Percentiles rank a stretch among this genome's conserved stretches.
phyloP scores from a whole-genome alignment of 2,797 vertebrate species.

The Orientallactaga sibirica region DNA sequence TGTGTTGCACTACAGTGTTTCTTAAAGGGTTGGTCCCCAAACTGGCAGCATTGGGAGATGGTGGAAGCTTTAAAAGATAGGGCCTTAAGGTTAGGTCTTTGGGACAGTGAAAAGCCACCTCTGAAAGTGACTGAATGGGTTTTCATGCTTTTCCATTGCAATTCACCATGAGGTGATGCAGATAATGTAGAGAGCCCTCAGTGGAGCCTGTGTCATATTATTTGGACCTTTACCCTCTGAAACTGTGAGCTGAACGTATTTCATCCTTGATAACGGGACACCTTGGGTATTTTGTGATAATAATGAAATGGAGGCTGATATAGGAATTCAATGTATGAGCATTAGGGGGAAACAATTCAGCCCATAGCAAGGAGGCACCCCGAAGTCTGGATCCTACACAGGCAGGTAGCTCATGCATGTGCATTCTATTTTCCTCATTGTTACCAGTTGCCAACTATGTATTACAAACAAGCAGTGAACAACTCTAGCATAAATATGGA shows the following conservation, averaged over 20 bases:
- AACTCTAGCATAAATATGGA: constrained; percentile 4
- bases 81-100: neutral
- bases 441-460: constrained; percentile 55
- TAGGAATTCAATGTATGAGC: neutral
- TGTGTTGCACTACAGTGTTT: neutral
- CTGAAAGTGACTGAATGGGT: too few species aligned
- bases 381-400: neutral
- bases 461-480: constrained; percentile 56
- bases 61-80: too few species aligned
- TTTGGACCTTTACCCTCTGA: neutral
- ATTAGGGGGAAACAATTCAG: neutral
- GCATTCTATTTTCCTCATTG: constrained; percentile 13
- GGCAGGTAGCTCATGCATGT: constrained; percentile 1
- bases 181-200: neutral
- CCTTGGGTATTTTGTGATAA: neutral
- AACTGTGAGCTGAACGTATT: neutral
- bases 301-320: neutral
- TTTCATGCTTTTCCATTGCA: neutral
- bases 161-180: neutral
- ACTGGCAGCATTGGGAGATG: neutral
- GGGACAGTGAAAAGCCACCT: neutral
- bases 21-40: neutral
- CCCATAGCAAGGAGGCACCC: neutral
- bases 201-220: neutral
- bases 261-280: neutral